Evolutionary conservation across 2,888 invertebrate species (phyloP).

Genomic region (Pomacea canaliculata): DNA sequence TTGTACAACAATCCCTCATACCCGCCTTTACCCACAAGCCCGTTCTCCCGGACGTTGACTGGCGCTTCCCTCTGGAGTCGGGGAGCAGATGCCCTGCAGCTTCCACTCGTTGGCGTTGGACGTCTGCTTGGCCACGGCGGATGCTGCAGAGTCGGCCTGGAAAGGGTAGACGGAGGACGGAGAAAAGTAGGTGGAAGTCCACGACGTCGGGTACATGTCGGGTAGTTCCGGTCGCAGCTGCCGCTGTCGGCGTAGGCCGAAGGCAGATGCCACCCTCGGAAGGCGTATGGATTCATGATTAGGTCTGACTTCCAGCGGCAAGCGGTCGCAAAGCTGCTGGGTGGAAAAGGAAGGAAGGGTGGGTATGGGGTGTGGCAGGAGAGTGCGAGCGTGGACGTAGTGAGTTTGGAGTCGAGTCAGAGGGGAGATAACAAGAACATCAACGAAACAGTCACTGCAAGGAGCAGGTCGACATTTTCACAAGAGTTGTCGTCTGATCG

Average conservation of each 20-base stretch:
- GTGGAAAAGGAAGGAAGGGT: not conserved
- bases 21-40: slow-evolving; percentile 43
- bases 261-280: slow-evolving; percentile 63
- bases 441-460: too few relatives aligned
- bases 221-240: slow-evolving; percentile 58
- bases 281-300: slow-evolving; percentile 60
- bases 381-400: too few relatives aligned
- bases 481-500: too few relatives aligned
- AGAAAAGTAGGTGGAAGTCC: slow-evolving; percentile 59
- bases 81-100: slow-evolving; percentile 48
- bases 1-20: slow-evolving; percentile 59
- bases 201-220: slow-evolving; percentile 53
- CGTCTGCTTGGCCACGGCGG: slow-evolving; percentile 42
- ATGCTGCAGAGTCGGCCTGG: slow-evolving; percentile 45
- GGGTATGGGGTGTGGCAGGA: too few relatives aligned
- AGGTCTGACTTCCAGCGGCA: not conserved
- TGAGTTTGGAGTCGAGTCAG: too few relatives aligned
- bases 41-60: slow-evolving; percentile 22
- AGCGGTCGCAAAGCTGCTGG: not conserved
- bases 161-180: slow-evolving; percentile 57
- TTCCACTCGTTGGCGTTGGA: slow-evolving; percentile 55
- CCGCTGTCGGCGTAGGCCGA: slow-evolving; percentile 54
- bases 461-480: too few relatives aligned
- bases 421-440: too few relatives aligned
- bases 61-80: slow-evolving; percentile 13